Percentiles rank a stretch among this genome's conserved stretches.
Evolutionary conservation across 2,797 vertebrate species (phyloP).

Genomic region (Liparis tanakae): DNA sequence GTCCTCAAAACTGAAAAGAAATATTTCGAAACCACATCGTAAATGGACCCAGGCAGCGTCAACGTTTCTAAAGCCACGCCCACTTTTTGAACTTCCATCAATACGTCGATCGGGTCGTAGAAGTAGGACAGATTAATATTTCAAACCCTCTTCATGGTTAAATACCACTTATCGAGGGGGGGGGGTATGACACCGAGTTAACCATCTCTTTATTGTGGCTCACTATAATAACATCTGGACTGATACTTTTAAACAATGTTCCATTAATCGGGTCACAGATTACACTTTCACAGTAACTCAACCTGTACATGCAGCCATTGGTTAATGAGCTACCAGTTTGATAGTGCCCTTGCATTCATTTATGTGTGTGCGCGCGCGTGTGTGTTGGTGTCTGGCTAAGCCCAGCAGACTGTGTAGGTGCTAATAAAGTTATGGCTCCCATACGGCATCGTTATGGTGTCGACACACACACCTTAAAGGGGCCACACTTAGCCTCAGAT

Average conservation of each 20-base stretch:
- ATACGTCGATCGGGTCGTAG: not conserved
- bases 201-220: not conserved
- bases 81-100: not conserved
- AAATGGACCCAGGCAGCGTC: not conserved
- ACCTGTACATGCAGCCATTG: constrained; percentile 19
- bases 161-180: not conserved
- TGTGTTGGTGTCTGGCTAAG: constrained; percentile 24
- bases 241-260: not conserved
- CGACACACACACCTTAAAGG: constrained; percentile 11
- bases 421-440: constrained; percentile 74
- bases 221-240: not conserved
- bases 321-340: constrained; percentile 23
- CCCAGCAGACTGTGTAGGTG: constrained; percentile 66
- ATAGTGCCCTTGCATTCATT: constrained; percentile 14
- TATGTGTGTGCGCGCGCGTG: constrained; percentile 20
- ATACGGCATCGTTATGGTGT: constrained; percentile 73
- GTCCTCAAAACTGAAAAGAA: not conserved
- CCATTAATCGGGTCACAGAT: constrained; percentile 17
- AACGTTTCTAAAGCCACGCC: not conserved
- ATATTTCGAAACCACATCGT: not conserved
- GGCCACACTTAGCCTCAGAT: not conserved
- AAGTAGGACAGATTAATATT: constrained; percentile 1
- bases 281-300: constrained; percentile 6
- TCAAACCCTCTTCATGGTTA: not conserved
- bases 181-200: constrained; percentile 8